Evolutionary conservation across 2,797 vertebrate genomes (phyloP), one percentile per base, ranked within the genome.

Genomic region (Darevskia mixta): DNA sequence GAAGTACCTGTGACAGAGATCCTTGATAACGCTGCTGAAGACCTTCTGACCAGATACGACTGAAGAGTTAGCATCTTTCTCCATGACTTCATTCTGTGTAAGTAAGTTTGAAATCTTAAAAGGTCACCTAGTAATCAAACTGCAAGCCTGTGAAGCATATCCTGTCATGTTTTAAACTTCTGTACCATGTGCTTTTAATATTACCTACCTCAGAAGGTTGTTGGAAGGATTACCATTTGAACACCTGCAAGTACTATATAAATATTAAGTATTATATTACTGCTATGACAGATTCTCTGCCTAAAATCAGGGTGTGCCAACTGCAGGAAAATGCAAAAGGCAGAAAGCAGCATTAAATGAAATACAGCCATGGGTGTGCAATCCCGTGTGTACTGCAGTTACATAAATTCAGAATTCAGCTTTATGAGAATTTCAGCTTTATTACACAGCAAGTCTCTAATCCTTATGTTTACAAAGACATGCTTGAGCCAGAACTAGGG

Each of bases 1-100:
- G n/a, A 78, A 15, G 4, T 96, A 99, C 99, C 98, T 98, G 89
- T 97, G 96, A 87, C 97, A 93, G 79, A 99, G 96, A 7, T 96
- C 96, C 94, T 95, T 96, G 2, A 97, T 97, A 91, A 98, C 95
- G 80, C 95, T 83, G 27, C 98, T 99, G 94, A 99, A 97, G 79
- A 85, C 3, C 38, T 95, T 96, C 86, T 96, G 77, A 0, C 92
- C 90, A 0, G 55, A 45, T 71, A 96, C 55, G 1, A 32, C 9
- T 0, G 75, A 64, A 0, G 0, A 0, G 0, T 79, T 45, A 4
- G 11, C 2, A 71, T 79, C 90, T 27, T 91, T 20, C 49, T 79
- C 78, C 17, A 38, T 9, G 0, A 17, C 85, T 29, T 87, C 88
- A 1, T 0, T 15, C 92, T 95, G 55, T 11, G 87, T 1, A 80